These are phyloP conservation scores for Pocillopora meandrina DNA, from an alignment of 92 coral and sea anemone species.

Conservation along the genomic window DNA sequence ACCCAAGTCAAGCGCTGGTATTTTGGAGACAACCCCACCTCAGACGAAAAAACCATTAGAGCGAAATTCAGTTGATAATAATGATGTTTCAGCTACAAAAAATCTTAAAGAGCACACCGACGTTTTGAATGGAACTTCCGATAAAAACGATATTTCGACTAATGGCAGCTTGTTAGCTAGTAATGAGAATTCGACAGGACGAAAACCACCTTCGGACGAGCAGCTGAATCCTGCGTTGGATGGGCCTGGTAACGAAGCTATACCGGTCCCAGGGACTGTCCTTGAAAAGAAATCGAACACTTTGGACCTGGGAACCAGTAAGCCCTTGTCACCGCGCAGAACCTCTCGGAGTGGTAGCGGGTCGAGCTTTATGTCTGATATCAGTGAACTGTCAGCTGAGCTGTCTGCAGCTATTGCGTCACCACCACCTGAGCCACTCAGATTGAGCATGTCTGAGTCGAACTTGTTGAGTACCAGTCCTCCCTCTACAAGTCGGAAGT, in stretches of 20 bases:
- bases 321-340: conserved; percentile 13
- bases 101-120: background rate
- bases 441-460: conserved; percentile 67
- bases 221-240: background rate
- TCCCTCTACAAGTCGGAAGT: conserved; percentile 45
- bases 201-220: background rate
- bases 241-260: background rate
- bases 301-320: background rate
- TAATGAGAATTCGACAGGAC: conserved; percentile 1
- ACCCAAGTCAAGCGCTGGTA: conserved; percentile 29
- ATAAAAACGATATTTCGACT: background rate
- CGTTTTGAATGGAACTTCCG: background rate
- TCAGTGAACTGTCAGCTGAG: conserved; percentile 65
- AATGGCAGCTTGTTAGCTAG: background rate
- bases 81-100: background rate
- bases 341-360: conserved; percentile 7
- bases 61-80: background rate
- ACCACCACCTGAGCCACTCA: conserved; percentile 73
- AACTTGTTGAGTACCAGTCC: conserved; percentile 48
- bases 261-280: background rate
- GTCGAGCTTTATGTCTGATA: conserved; percentile 33
- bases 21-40: background rate
- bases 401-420: conserved; percentile 71
- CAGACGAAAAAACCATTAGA: background rate
- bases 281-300: conserved; percentile 18